Evolutionary conservation across 2,888 invertebrate species (phyloP).

Genomic region (Drosophila paucipuncta): DNA sequence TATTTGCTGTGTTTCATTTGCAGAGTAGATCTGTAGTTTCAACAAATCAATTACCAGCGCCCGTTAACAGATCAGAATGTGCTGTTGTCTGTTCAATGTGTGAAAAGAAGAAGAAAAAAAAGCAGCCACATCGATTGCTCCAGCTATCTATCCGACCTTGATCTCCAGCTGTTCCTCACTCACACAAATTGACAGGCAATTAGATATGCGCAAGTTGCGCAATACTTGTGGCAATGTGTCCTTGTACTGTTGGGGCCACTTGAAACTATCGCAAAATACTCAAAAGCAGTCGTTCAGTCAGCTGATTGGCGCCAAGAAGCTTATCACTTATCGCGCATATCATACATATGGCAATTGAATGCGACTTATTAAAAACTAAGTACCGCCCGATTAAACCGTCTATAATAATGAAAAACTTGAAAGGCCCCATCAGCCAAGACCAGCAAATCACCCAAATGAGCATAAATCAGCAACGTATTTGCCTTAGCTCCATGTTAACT

Average conservation of each 20-base stretch:
- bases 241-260: constrained; percentile 18
- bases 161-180: constrained; percentile 16
- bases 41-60: constrained; percentile 35
- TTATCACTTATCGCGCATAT: constrained; percentile 58
- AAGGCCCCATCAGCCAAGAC: neutral
- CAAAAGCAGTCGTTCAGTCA: neutral
- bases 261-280: constrained; percentile 2
- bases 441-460: neutral
- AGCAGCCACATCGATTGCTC: neutral
- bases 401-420: neutral
- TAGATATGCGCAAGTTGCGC: constrained; percentile 18
- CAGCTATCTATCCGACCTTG: constrained; percentile 20
- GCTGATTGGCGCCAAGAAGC: constrained; percentile 55
- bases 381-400: constrained; percentile 32
- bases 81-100: constrained; percentile 9
- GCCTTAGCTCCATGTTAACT: neutral
- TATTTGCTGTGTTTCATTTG: neutral
- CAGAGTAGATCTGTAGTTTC: constrained; percentile 14
- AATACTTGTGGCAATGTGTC: constrained; percentile 3
- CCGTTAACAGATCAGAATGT: constrained; percentile 37
- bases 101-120: constrained; percentile 13
- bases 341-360: constrained; percentile 28
- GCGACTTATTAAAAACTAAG: constrained; percentile 36
- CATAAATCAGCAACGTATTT: neutral
- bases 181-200: constrained; percentile 15